These are phyloP conservation scores for Andrena minutula DNA, from an alignment of 2,888 invertebrate genomes.

Conservation along the genomic window DNA sequence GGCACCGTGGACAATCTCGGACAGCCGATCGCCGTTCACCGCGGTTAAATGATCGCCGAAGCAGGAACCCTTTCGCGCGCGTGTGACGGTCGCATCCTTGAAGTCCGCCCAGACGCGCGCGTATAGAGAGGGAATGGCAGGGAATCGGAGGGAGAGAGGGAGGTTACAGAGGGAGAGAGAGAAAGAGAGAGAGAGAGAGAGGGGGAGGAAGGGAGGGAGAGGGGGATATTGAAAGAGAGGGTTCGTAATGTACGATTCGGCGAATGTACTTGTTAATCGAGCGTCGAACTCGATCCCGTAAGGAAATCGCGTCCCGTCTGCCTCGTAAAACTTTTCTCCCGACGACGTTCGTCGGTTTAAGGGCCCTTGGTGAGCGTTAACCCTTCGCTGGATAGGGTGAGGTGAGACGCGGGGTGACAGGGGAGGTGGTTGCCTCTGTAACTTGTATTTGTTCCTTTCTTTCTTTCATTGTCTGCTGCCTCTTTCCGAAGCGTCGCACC, in stretches of 20 bases:
- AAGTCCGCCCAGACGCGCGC: constrained; percentile 1
- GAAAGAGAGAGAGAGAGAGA: not conserved
- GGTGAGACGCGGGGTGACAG: constrained; percentile 12
- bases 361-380: constrained; percentile 48
- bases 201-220: not conserved
- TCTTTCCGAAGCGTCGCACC: not conserved
- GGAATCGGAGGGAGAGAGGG: not conserved
- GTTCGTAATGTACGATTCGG: not conserved
- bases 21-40: constrained; percentile 1
- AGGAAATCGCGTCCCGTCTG: constrained; percentile 32
- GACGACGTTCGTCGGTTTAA: constrained; percentile 27
- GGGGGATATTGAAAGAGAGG: not conserved
- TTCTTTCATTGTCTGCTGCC: not conserved
- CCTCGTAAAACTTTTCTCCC: constrained; percentile 22
- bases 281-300: constrained; percentile 10
- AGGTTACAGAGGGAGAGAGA: not conserved
- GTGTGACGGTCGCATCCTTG: constrained; percentile 7
- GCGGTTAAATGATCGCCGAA: constrained; percentile 5
- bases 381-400: constrained; percentile 37
- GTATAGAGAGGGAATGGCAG: not conserved
- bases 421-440: not conserved
- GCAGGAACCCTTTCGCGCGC: constrained; percentile 4
- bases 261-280: constrained; percentile 3
- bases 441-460: constrained; percentile 2
- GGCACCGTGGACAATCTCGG: not conserved